Evolutionary conservation across 2,113 vertebrate genomes (phyloP).

Genomic region (Oceanites oceanicus): DNA sequence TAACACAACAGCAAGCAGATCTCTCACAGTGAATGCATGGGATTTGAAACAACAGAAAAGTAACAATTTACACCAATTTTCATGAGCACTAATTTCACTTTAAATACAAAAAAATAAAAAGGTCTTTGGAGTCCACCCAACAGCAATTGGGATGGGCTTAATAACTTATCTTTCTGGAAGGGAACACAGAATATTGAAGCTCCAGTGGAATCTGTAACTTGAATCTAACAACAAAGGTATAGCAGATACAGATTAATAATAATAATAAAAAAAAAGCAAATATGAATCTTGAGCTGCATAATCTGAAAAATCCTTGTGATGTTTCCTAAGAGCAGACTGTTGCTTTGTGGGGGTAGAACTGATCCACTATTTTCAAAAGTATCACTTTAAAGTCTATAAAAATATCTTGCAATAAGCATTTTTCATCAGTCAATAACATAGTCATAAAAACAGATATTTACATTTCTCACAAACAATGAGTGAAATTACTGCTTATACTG

Average conservation of each 20-base stretch:
- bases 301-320: not conserved
- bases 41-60: not conserved
- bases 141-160: not conserved
- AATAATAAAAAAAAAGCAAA: not conserved
- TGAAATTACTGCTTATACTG: not conserved
- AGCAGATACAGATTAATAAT: not conserved
- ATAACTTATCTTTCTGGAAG: not conserved
- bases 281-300: not conserved
- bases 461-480: not conserved
- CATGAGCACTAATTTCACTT: not conserved
- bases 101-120: not conserved
- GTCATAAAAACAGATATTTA: not conserved
- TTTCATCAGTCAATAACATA: not conserved
- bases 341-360: not conserved
- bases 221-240: not conserved
- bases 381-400: not conserved
- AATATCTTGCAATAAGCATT: not conserved
- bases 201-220: not conserved
- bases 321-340: not conserved
- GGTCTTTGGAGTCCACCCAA: not conserved
- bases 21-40: not conserved
- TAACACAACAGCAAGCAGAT: not conserved
- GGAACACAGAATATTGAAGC: not conserved
- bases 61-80: not conserved
- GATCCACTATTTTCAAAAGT: not conserved